Conservation (phyloP, 2,113 vertebrate species). For the Dipodomys ordii region DNA sequence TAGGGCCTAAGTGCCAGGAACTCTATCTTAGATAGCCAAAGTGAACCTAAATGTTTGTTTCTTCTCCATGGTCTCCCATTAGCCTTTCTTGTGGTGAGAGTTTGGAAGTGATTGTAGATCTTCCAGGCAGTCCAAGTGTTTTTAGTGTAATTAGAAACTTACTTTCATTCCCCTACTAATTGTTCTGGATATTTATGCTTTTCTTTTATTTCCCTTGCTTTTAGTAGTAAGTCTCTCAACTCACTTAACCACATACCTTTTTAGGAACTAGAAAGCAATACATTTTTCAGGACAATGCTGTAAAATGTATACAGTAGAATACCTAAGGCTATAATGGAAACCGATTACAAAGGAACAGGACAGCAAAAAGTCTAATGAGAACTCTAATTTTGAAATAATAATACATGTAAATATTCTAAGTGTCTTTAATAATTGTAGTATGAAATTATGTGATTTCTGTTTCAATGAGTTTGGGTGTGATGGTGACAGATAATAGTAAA, state of each 20-base stretch:
- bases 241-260: background rate
- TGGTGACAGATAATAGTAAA: background rate
- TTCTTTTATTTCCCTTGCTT: conserved; percentile 11
- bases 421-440: background rate
- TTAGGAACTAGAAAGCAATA: background rate
- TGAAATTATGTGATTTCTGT: conserved; percentile 36
- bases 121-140: background rate
- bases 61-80: background rate
- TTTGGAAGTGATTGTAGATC: conserved; percentile 19
- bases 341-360: background rate
- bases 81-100: background rate
- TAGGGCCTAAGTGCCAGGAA: background rate
- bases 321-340: background rate
- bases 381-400: conserved; percentile 27
- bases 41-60: background rate
- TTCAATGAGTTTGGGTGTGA: background rate
- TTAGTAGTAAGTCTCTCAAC: background rate
- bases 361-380: conserved; percentile 23
- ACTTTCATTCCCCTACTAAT: background rate
- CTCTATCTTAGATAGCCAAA: background rate
- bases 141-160: background rate
- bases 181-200: conserved; percentile 9
- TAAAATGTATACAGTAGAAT: background rate
- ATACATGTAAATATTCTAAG: conserved; percentile 3
- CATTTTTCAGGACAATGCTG: background rate